Evolutionary conservation across 2,113 vertebrate genomes (phyloP).

Genomic region (Benitochromis conjunctus): DNA sequence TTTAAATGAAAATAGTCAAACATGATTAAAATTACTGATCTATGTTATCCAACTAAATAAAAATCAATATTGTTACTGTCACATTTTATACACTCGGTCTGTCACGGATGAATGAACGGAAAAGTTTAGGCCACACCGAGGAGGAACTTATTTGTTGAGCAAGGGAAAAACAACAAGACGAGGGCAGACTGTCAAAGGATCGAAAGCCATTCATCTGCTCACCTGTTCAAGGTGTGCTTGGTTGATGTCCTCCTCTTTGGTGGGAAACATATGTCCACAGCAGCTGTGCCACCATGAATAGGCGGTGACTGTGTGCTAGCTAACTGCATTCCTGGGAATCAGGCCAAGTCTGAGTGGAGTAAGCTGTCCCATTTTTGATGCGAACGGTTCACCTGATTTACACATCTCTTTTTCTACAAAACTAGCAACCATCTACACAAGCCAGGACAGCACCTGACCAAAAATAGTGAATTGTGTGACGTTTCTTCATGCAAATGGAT

Average conservation of each 20-base stretch:
- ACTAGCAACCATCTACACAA: background rate
- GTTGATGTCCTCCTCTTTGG: constrained; percentile 73
- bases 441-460: constrained; percentile 24
- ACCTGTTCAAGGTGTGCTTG: constrained; percentile 74
- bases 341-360: constrained; percentile 69
- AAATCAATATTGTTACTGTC: background rate
- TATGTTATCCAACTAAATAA: constrained; percentile 9
- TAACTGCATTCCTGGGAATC: constrained; percentile 72
- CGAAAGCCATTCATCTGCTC: constrained; percentile 72
- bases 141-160: constrained; percentile 66
- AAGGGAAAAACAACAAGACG: constrained; percentile 53
- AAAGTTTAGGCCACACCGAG: constrained; percentile 41
- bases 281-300: constrained; percentile 76
- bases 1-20: background rate
- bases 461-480: constrained; percentile 26
- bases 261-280: constrained; percentile 76
- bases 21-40: background rate
- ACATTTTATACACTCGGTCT: background rate
- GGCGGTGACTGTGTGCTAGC: constrained; percentile 68
- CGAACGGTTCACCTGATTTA: constrained; percentile 61
- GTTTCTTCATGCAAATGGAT: background rate
- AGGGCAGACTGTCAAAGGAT: constrained; percentile 68
- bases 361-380: constrained; percentile 66
- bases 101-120: background rate
- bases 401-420: constrained; percentile 33